Evolutionary conservation across 1,140 invertebrate species (phyloP), one percentile per base, ranked within the genome.

Genomic region (Stratiolaelaps scimitus): DNA sequence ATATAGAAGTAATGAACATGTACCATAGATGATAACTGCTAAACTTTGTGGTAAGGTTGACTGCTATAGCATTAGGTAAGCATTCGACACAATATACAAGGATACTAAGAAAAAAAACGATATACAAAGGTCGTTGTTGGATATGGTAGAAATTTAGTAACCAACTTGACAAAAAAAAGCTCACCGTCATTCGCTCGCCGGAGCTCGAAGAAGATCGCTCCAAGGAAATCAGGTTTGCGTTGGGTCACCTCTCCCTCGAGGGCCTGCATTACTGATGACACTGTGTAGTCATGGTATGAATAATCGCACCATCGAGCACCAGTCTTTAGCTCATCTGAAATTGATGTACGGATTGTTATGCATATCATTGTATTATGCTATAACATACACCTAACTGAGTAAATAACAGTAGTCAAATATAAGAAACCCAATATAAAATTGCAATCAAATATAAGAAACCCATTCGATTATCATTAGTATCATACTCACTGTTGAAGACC

Each of bases 231-330:
- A 28, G 47, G 47, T 15, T 48, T 48, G 19, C 19, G 47, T 28
- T 48, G 5, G 19, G 19, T 19, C 47, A 48, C 47, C 15, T 48
- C 47, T 28, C 19, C 47, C 4, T 48, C 47, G 15, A 48, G 47
- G 5, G 47, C 47, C 47, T 23, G 28, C 7, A 48, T 19, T 4
- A 15, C 47, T 19, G 47, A 48, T 5, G 47, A 48, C 47, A 48
- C 20, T 23, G 20, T 48, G 47, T 23, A 48, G 47, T 48, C 47
- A 48, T 48, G 47, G 47, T 23, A 48, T 28, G 47, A 48, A 15
- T 48, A 48, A 15, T 48, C 47, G 47, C 47, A 48, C 47, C 47
- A 48, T 48, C 28, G 20, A 23, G 20, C 19, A 48, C 47, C 47
- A 15, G 47, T 48, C 4, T 19, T 48, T 15, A 48, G 15, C 15